Percentiles rank a stretch among this genome's conserved stretches.
These are phyloP conservation scores for Chiridota heheva DNA, from an alignment of 35 echinoderm and acorn worm species.

Conservation along the genomic window DNA sequence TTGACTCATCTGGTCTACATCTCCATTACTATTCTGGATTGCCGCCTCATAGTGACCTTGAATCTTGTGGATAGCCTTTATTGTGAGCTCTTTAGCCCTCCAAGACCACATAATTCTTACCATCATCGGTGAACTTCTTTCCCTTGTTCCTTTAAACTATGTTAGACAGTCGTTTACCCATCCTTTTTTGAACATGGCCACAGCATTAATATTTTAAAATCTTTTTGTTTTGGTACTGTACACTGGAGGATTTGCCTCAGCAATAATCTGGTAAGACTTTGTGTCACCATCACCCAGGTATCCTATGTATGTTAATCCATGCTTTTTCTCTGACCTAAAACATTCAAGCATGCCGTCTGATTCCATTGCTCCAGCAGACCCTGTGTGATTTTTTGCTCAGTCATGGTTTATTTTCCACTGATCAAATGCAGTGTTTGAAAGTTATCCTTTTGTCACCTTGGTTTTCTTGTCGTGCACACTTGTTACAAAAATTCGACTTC, in stretches of 20 bases:
- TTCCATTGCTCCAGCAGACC: neutral
- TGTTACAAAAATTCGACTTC: neutral
- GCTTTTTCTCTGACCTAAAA: neutral
- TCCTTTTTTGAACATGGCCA: neutral
- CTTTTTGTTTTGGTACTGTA: too few relatives aligned
- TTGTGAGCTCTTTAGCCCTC: neutral
- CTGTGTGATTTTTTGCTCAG: too few relatives aligned
- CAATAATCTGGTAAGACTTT: neutral
- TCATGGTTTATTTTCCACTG: too few relatives aligned
- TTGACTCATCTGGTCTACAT: too few relatives aligned
- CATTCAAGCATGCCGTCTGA: neutral
- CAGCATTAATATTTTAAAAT: neutral
- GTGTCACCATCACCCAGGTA: too few relatives aligned
- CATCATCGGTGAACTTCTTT: neutral
- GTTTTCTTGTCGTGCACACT: neutral
- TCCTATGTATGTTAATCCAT: too few relatives aligned
- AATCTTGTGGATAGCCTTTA: neutral
- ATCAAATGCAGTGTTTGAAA: too few relatives aligned
- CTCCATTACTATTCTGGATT: too few relatives aligned
- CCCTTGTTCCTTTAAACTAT: neutral
- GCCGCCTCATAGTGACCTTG: too few relatives aligned
- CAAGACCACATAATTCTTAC: neutral
- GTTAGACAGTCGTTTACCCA: constrained; percentile 2
- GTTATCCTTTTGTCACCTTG: too few relatives aligned
- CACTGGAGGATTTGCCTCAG: neutral